Base-by-base conservation (phyloP, 2,797 vertebrate species). In the Eremophila alpestris region DNA sequence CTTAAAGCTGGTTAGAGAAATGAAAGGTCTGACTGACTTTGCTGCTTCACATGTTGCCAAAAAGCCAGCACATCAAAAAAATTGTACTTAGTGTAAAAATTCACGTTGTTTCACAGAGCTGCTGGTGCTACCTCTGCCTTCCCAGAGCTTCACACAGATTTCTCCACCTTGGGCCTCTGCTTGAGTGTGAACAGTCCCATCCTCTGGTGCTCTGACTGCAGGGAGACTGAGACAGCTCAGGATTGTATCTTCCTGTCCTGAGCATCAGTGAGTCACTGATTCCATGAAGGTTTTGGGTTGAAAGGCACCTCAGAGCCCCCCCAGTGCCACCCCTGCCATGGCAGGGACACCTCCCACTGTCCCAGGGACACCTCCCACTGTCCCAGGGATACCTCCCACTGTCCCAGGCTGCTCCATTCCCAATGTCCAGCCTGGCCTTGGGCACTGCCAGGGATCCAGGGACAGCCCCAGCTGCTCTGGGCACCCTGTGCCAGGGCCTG, bases 1-100 rank as follows among this genome's bases (percentile, higher is more conserved):
- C 87, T 94, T 90, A 88, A 92, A 90, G 83, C 75, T 62, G 78
- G 76, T 91, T 77, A 87, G 62, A 93, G 60, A 78, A 92, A 90
- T 77, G 71, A 95, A 93, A 91, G 80, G 49, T 70, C 81, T 92
- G 90, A 95, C 94, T 93, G 93, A 89, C 45, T 81, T 63, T 40
- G 48, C 60, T 93, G 74, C 89, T 48, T 43, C 56, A 54, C 52
- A 10, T 9, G 5, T 51, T 94, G 89, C 93, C 94, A 95, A 94
- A 95, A 95, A 84, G 60, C 52, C 87, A 93, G 75, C 78, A 75
- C 34, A 49, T 81, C 56, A 48, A 71, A 83, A 69, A 71, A 84
- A 55, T 34, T 23, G 13, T 48, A 34, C 45, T 90, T 77, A 36
- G 27, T 2, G 9, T 79, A 36, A 75, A 87, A 94, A 63, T 34